Conservation (phyloP, 2,888 invertebrate species). For the Galerucella calmariensis region DNA sequence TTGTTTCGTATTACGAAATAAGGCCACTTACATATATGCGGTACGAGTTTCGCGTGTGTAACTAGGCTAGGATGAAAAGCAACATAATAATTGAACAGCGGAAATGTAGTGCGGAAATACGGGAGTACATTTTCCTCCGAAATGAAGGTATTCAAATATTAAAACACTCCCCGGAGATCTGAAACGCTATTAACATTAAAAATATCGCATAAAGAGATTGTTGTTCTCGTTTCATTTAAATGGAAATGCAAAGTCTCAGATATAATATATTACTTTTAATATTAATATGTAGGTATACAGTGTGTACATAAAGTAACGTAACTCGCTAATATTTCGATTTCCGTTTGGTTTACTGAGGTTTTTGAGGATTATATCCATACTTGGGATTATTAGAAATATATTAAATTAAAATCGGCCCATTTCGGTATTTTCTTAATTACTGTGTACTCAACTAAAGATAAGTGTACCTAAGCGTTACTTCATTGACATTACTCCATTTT, state of each 20-base stretch:
- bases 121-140: conserved; percentile 38
- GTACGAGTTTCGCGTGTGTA: conserved; percentile 17
- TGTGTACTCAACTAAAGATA: too few species aligned
- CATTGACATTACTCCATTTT: too few species aligned
- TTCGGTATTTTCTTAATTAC: too few species aligned
- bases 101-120: conserved; percentile 11
- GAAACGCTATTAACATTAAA: conserved; percentile 7
- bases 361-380: too few species aligned
- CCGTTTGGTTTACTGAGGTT: too few species aligned
- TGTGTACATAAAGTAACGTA: too few species aligned
- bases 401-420: too few species aligned
- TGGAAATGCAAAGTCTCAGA: neutral
- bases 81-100: conserved; percentile 26
- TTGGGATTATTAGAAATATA: too few species aligned
- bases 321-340: too few species aligned
- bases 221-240: neutral
- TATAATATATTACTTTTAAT: too few species aligned
- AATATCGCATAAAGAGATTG: neutral
- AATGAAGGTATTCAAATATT: conserved; percentile 32
- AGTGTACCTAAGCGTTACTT: too few species aligned
- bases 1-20: conserved; percentile 53
- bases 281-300: too few species aligned
- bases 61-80: conserved; percentile 23
- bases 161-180: neutral
- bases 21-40: conserved; percentile 41